Conservation (phyloP, 2,797 vertebrate species). For the Diplodus sargus region DNA sequence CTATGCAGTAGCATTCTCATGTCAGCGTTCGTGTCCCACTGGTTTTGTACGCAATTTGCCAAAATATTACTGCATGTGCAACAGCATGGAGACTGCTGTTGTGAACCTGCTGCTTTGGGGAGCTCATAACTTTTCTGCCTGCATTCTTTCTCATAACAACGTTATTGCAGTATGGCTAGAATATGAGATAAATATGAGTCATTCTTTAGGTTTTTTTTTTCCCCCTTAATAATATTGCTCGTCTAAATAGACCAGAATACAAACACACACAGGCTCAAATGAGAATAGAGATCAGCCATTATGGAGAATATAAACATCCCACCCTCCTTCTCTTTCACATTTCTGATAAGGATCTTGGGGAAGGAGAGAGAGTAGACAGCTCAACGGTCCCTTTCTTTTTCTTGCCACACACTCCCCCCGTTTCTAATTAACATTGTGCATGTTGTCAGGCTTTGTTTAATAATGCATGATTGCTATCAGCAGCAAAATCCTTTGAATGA, state of each 20-base stretch:
- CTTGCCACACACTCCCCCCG: slow-evolving; percentile 54
- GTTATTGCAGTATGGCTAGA: slow-evolving; percentile 57
- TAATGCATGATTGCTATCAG: slow-evolving; percentile 86
- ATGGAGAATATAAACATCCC: slow-evolving; percentile 76
- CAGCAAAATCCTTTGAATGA: slow-evolving; percentile 82
- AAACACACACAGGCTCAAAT: slow-evolving; percentile 60
- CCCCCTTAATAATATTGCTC: slow-evolving; percentile 54
- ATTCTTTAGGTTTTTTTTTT: slow-evolving; percentile 37
- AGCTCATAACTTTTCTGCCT: slow-evolving; percentile 53
- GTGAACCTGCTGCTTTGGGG: slow-evolving; percentile 45
- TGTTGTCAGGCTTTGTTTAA: slow-evolving; percentile 87
- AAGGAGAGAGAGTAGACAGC: slow-evolving; percentile 75
- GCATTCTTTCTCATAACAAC: slow-evolving; percentile 43
- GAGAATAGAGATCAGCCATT: slow-evolving; percentile 66
- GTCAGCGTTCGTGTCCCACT: slow-evolving; percentile 41
- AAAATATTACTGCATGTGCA: slow-evolving; percentile 26
- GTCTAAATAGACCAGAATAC: slow-evolving; percentile 65
- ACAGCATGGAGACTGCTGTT: slow-evolving; percentile 37
- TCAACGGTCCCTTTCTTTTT: slow-evolving; percentile 72
- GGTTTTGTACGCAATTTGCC: slow-evolving; percentile 12
- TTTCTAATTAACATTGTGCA: slow-evolving; percentile 85
- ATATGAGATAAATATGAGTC: slow-evolving; percentile 63
- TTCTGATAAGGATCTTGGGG: slow-evolving; percentile 78
- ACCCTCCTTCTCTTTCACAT: slow-evolving; percentile 72
- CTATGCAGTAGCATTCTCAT: slow-evolving; percentile 33